Conservation (phyloP, 2,797 vertebrate species). For the Malacoraja senta region DNA sequence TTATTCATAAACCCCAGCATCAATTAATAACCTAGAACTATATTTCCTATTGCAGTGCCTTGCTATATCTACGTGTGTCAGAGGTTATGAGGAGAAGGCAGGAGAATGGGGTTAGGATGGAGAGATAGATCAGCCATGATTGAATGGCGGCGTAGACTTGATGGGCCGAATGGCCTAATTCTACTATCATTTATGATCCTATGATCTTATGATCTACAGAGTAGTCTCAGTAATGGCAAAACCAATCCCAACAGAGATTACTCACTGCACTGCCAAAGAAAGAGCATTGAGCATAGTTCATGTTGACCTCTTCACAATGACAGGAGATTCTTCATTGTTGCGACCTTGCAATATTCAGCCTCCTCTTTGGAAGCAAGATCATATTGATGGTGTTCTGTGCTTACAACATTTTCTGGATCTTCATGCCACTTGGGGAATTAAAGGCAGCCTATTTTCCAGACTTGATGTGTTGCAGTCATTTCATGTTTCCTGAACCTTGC, state of each 20-base stretch:
- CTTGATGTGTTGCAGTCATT: not conserved
- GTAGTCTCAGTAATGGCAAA: not conserved
- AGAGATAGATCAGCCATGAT: too few species aligned
- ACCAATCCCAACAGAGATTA: not conserved
- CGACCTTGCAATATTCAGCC: not conserved
- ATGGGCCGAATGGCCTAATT: too few species aligned
- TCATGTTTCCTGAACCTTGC: not conserved
- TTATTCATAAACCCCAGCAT: constrained; percentile 56
- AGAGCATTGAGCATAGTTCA: not conserved
- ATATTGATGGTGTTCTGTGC: not conserved
- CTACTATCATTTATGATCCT: too few species aligned
- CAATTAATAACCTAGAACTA: constrained; percentile 13
- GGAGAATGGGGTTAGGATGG: too few species aligned
- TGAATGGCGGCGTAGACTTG: too few species aligned
- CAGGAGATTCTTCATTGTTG: not conserved
- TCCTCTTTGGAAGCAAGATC: not conserved
- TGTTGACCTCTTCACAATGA: not conserved
- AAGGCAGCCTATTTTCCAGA: not conserved
- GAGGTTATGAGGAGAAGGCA: too few species aligned
- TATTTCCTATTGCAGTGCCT: not conserved
- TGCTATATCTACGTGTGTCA: too few species aligned
- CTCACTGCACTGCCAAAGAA: not conserved
- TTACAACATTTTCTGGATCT: not conserved
- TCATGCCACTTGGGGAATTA: not conserved
- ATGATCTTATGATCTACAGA: not conserved